Percentiles rank a stretch among this genome's conserved stretches.
Conservation (phyloP, 2,888 invertebrate species). For the Ferrisia virgata region DNA sequence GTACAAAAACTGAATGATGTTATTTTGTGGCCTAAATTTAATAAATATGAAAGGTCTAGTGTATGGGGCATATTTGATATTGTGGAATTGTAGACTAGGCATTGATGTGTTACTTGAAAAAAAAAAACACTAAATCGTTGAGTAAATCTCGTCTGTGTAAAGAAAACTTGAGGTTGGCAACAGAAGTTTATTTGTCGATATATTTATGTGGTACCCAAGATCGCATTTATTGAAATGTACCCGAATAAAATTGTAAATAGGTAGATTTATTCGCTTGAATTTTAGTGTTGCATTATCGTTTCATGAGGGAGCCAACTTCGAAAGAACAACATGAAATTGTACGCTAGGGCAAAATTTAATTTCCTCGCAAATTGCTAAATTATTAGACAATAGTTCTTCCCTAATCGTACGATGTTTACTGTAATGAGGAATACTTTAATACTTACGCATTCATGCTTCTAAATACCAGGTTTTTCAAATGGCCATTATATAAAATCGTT, state of each 20-base stretch:
- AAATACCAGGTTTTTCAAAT: neutral
- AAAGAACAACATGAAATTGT: neutral
- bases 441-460: neutral
- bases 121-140: neutral
- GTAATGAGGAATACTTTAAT: neutral
- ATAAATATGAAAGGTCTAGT: no score
- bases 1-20: no score
- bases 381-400: no score
- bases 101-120: neutral
- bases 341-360: no score
- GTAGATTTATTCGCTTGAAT: neutral
- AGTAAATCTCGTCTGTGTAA: neutral
- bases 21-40: no score
- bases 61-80: no score
- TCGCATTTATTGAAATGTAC: neutral
- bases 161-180: neutral
- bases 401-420: neutral
- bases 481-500: neutral
- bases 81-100: no score
- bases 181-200: neutral
- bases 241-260: neutral
- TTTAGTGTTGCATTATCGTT: neutral
- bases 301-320: neutral
- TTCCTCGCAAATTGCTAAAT: no score
- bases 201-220: neutral